Conservation (phyloP, 2,888 invertebrate species). For the Rugalucina vietnamica region DNA sequence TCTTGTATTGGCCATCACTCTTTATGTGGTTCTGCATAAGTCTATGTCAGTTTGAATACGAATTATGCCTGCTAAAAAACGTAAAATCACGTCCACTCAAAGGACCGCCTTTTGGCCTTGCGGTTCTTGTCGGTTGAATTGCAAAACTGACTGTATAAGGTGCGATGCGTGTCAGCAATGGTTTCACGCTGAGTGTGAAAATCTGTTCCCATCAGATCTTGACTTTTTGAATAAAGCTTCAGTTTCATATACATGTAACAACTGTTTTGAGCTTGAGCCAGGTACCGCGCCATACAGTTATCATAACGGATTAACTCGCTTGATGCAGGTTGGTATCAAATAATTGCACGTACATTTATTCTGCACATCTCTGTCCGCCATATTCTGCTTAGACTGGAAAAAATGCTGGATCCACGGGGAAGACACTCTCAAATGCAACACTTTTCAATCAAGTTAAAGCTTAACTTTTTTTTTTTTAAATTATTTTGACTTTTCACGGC, state of each 20-base stretch:
- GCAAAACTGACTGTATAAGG: not conserved
- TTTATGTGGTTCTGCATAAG: no score
- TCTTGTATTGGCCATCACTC: no score
- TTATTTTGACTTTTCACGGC: no score
- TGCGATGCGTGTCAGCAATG: conserved; percentile 6
- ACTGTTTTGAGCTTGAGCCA: not conserved
- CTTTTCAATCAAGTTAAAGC: no score
- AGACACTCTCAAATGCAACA: conserved; percentile 16
- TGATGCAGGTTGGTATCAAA: not conserved
- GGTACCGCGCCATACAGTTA: conserved; percentile 2
- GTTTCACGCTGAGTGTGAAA: not conserved
- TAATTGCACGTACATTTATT: not conserved
- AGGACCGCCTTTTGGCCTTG: not conserved
- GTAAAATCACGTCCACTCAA: no score
- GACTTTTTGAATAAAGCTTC: not conserved
- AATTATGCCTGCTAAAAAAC: no score
- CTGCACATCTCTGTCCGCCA: conserved; percentile 4
- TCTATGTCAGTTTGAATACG: no score
- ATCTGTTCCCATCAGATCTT: not conserved
- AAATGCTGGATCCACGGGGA: conserved; percentile 20
- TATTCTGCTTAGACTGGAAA: conserved; percentile 23
- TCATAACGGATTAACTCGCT: not conserved
- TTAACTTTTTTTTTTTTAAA: no score
- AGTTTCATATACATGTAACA: not conserved
- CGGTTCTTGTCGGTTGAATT: conserved; percentile 3